phyloP scores from a whole-genome alignment of 35 echinoderm and acorn worm species.

The Heliocidaris erythrogramma region DNA sequence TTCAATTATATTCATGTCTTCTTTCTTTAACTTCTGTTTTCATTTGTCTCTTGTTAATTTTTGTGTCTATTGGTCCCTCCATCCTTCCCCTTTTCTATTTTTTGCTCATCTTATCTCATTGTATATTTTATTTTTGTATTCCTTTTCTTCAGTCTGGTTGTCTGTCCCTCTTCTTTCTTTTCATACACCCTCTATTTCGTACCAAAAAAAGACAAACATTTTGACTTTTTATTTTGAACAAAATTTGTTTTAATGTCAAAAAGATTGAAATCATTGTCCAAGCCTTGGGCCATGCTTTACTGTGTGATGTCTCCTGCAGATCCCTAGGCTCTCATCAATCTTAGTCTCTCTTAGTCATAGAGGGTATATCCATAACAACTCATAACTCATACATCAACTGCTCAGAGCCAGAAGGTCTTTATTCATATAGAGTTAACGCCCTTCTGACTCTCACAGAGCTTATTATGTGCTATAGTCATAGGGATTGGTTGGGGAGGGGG shows the following conservation, averaged over 20 bases:
- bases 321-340: neutral
- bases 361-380: neutral
- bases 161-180: neutral
- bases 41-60: neutral
- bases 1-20: neutral
- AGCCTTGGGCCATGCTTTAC: neutral
- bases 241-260: neutral
- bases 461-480: no score
- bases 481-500: no score
- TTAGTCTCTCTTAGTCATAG: constrained; percentile 31
- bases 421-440: neutral
- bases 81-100: neutral
- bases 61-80: neutral
- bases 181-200: neutral
- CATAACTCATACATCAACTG: neutral
- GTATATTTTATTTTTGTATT: neutral
- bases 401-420: neutral
- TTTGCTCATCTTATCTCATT: neutral
- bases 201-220: neutral
- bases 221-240: neutral
- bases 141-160: neutral
- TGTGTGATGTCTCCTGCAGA: neutral
- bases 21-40: neutral
- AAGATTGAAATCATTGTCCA: neutral
- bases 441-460: neutral